A percentile compares a stretch with the other conserved stretches of the same genome.
Evolutionary conservation across 2,113 vertebrate genomes (phyloP).

Genomic region (Lontra canadensis): DNA sequence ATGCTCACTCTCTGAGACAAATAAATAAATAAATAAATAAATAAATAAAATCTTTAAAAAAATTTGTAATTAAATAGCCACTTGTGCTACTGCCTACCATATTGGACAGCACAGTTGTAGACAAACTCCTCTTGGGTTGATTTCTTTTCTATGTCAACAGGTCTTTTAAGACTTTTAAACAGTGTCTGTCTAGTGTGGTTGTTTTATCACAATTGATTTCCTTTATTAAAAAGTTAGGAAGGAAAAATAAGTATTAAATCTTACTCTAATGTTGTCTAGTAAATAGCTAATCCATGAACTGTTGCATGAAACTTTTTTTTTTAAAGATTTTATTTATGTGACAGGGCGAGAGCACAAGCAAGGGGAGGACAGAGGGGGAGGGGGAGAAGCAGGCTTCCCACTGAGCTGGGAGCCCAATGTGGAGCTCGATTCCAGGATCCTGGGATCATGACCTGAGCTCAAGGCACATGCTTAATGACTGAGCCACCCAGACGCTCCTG

Average conservation of each 20-base stretch:
- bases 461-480: too few relatives aligned
- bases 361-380: too few relatives aligned
- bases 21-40: too few relatives aligned
- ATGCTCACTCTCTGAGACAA: too few relatives aligned
- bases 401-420: too few relatives aligned
- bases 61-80: neutral
- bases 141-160: slow-evolving; percentile 22
- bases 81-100: neutral
- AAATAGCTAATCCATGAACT: slow-evolving; percentile 25
- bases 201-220: slow-evolving; percentile 29
- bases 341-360: too few relatives aligned
- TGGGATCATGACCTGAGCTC: too few relatives aligned
- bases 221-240: slow-evolving; percentile 29
- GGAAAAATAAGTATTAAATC: neutral
- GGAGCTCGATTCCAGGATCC: too few relatives aligned
- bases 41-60: neutral
- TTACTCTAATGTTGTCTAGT: neutral
- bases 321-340: too few relatives aligned
- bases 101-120: neutral
- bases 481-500: neutral
- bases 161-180: neutral
- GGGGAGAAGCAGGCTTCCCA: too few relatives aligned
- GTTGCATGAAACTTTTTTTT: neutral
- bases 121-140: neutral
- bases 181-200: slow-evolving; percentile 1